Conservation (phyloP, 1,140 invertebrate genomes). For the Ceratina australensis region DNA sequence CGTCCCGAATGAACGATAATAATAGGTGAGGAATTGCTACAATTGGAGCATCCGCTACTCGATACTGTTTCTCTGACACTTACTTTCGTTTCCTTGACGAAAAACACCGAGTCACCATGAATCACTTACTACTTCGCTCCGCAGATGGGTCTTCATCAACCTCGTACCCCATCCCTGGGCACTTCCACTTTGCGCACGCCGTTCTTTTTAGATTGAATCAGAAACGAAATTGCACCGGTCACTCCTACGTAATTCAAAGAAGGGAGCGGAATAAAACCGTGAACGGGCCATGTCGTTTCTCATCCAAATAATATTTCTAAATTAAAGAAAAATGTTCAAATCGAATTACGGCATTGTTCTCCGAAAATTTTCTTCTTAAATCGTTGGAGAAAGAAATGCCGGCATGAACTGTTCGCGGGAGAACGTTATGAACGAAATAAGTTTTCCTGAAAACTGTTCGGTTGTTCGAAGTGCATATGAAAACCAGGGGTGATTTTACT, state of each 20-base stretch:
- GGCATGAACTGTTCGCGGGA: no score
- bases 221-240: background rate
- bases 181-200: constrained; percentile 6
- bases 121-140: constrained; percentile 9
- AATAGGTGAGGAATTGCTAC: constrained; percentile 16
- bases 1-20: background rate
- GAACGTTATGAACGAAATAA: no score
- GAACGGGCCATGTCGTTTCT: background rate
- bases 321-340: no score
- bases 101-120: constrained; percentile 7
- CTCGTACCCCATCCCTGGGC: background rate
- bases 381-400: no score
- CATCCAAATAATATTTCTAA: background rate
- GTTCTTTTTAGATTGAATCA: background rate
- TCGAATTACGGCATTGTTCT: no score
- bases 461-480: no score
- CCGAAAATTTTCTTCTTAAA: no score
- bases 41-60: constrained; percentile 20
- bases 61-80: constrained; percentile 18
- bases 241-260: background rate
- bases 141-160: background rate
- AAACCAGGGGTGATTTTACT: no score
- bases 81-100: constrained; percentile 16
- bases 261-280: no score
- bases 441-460: no score